phyloP scores from a whole-genome alignment of 1,140 invertebrate species.

The Holotrichia oblita region DNA sequence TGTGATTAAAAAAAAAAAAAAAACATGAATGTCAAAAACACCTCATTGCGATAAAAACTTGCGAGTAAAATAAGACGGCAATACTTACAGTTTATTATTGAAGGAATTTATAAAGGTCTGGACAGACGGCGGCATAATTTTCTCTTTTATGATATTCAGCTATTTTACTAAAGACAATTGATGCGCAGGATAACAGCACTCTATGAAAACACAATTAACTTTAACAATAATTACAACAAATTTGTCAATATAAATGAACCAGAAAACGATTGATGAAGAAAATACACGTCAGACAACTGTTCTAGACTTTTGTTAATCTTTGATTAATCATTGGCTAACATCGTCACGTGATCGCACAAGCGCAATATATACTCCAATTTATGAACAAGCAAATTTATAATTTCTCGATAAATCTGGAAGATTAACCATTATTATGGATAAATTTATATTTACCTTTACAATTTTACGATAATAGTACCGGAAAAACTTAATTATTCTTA shows the following conservation, averaged over 20 bases:
- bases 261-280: constrained; percentile 4
- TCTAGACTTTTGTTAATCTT: constrained; percentile 42
- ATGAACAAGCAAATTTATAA: too few relatives aligned
- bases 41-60: constrained; percentile 22
- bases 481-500: too few relatives aligned
- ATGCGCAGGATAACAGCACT: constrained; percentile 31
- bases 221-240: constrained; percentile 21
- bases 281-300: constrained; percentile 51
- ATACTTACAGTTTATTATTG: constrained; percentile 60
- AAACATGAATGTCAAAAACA: constrained; percentile 44
- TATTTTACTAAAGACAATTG: constrained; percentile 45
- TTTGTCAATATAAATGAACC: constrained; percentile 44
- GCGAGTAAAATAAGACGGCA: neutral
- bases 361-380: neutral
- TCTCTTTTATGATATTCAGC: constrained; percentile 49
- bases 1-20: constrained; percentile 57
- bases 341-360: constrained; percentile 22
- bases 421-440: too few relatives aligned
- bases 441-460: too few relatives aligned
- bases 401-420: too few relatives aligned
- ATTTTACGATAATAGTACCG: too few relatives aligned
- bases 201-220: constrained; percentile 18
- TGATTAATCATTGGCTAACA: constrained; percentile 37
- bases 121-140: constrained; percentile 58
- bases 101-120: constrained; percentile 60